Base-by-base conservation (phyloP, 2,113 vertebrate species). In the Haemorhous mexicanus region DNA sequence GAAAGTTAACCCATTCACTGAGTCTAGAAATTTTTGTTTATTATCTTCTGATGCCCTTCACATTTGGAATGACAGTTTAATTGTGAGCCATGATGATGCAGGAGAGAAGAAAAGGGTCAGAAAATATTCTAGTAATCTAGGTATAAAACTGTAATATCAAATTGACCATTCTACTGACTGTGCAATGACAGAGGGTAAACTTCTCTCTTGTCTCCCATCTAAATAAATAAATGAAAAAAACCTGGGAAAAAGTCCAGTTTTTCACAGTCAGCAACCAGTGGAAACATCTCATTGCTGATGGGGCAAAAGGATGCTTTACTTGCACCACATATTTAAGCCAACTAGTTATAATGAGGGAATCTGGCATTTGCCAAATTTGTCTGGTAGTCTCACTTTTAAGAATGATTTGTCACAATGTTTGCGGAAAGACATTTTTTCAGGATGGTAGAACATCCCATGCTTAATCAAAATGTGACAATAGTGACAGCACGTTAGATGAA, bases 41-140 rank as follows among this genome's bases (percentile, higher is more conserved):
- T 2, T 59, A 0, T 27, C 5, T 59, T 39, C 0, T 0, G 1
- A 2, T 32, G 24, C 22, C 15, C 52, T 92, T 70, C 35, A 17
- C 10, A 27, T 4, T 43, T 61, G 22, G 19, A 84, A 75, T 39
- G 10, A 3, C 3, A 46, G 7, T 20, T 78, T 46, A 33, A 10
- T 53, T 33, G 30, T 19, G 11, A 64, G 19, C 10, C 8, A 17
- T 8, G 5, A 5, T 2, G 13, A 7, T 13, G 1, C 1, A 4
- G 2, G 2, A 39, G 13, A 73, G 20, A 13, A 62, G 18, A 28
- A 58, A 58, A 2, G 2, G 8, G 46, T 81, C 24, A 55, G 46
- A 49, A 84, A 89, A 81, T 16, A 28, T 7, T 8, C 8, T 9
- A 58, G 1, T 18, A 81, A 33, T 75, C 27, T 37, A 47, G 16